phyloP scores from a whole-genome alignment of 2,797 vertebrate genomes.

The Margarornis squamiger region DNA sequence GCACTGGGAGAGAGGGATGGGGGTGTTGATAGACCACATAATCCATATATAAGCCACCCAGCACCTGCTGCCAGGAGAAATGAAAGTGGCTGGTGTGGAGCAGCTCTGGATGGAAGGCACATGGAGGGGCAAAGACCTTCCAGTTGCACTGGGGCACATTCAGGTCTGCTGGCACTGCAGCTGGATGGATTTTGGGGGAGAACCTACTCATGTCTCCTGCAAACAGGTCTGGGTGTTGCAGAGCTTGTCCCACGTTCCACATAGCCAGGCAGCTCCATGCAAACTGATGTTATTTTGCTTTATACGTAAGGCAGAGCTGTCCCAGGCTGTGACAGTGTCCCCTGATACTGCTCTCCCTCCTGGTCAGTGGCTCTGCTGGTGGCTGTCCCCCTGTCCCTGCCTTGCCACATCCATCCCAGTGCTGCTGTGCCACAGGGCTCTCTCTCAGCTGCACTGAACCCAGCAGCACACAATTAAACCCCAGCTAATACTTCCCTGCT shows the following conservation, averaged over 20 bases:
- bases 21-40: neutral
- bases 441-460: neutral
- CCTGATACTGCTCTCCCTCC: neutral
- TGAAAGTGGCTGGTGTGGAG: rapidly evolving
- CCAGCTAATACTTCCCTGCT: constrained; percentile 1
- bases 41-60: rapidly evolving
- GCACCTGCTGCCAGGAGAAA: rapidly evolving
- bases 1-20: neutral
- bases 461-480: constrained; percentile 27
- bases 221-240: neutral
- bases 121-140: rapidly evolving
- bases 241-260: neutral
- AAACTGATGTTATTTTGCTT: rapidly evolving
- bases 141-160: rapidly evolving
- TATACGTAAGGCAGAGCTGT: neutral
- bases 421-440: neutral
- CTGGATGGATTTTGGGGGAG: neutral
- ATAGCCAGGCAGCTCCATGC: rapidly evolving
- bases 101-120: neutral
- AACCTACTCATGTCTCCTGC: rapidly evolving
- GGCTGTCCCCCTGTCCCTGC: neutral
- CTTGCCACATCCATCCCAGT: neutral
- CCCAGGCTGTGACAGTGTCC: neutral
- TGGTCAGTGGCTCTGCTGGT: neutral
- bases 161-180: neutral